Percentiles rank a stretch among this genome's conserved stretches.
Conservation (phyloP, 2,113 vertebrate species). For the Ctenodactylus gundi region DNA sequence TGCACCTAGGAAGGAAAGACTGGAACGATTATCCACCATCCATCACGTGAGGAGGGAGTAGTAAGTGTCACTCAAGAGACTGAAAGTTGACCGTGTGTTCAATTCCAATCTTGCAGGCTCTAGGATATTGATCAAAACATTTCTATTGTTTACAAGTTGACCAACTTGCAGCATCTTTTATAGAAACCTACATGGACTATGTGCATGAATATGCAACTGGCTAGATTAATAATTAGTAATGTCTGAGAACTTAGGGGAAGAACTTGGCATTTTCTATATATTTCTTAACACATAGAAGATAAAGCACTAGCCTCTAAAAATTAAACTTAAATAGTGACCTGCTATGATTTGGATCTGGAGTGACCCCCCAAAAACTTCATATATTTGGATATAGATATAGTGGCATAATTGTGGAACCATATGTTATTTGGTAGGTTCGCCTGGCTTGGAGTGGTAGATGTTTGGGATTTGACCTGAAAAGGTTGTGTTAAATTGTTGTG, state of each 20-base stretch:
- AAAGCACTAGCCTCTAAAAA: background rate
- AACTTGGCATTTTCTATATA: background rate
- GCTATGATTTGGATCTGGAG: too few relatives aligned
- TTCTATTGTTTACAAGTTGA: background rate
- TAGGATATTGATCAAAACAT: background rate
- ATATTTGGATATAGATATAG: too few relatives aligned
- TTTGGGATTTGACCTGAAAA: too few relatives aligned
- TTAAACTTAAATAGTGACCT: background rate
- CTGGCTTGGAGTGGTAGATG: too few relatives aligned
- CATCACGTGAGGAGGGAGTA: background rate
- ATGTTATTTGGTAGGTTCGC: too few relatives aligned
- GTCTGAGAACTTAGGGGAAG: background rate
- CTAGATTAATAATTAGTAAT: background rate
- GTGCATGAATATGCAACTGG: background rate
- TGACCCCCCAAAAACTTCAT: too few relatives aligned
- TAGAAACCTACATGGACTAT: background rate
- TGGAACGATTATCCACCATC: background rate
- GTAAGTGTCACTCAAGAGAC: too few relatives aligned
- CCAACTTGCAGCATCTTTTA: background rate
- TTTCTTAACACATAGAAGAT: background rate
- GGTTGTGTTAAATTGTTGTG: too few relatives aligned
- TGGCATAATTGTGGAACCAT: too few relatives aligned
- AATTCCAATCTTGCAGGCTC: rapidly evolving
- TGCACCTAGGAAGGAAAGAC: background rate
- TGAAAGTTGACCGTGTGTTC: background rate